These are phyloP conservation scores for Papilio helenus DNA, from an alignment of 1,140 invertebrate genomes.

Conservation along the genomic window DNA sequence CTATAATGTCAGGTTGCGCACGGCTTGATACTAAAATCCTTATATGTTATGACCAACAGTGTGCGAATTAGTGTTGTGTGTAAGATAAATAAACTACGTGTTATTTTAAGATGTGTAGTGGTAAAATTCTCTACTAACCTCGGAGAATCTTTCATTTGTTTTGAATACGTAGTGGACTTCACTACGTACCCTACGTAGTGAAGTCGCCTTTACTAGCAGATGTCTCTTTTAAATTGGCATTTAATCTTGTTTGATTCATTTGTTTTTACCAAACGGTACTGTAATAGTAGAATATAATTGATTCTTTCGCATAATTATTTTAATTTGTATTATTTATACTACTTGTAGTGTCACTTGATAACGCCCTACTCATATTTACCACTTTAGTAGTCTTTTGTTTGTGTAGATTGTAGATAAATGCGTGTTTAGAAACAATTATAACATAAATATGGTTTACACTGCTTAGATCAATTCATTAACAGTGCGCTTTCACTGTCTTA, in stretches of 20 bases:
- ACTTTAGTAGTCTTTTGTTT: slow-evolving; percentile 21
- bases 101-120: neutral
- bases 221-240: no score
- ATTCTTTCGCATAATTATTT: no score
- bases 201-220: no score
- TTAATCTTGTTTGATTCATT: no score
- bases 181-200: no score
- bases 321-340: neutral
- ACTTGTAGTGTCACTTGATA: neutral
- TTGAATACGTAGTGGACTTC: no score
- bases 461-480: neutral
- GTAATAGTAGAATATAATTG: no score
- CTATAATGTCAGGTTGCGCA: slow-evolving; percentile 3
- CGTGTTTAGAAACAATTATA: neutral
- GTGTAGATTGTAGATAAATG: slow-evolving; percentile 41
- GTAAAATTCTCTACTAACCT: neutral
- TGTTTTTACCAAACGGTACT: no score
- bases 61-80: neutral
- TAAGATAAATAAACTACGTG: neutral
- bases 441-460: neutral
- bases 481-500: neutral
- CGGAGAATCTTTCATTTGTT: no score
- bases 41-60: neutral
- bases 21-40: neutral
- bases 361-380: neutral